A percentile compares a stretch with the other conserved stretches of the same genome.
These are phyloP conservation scores for Cyanoderma ruficeps DNA, from an alignment of 2,113 vertebrate genomes.

Conservation along the genomic window DNA sequence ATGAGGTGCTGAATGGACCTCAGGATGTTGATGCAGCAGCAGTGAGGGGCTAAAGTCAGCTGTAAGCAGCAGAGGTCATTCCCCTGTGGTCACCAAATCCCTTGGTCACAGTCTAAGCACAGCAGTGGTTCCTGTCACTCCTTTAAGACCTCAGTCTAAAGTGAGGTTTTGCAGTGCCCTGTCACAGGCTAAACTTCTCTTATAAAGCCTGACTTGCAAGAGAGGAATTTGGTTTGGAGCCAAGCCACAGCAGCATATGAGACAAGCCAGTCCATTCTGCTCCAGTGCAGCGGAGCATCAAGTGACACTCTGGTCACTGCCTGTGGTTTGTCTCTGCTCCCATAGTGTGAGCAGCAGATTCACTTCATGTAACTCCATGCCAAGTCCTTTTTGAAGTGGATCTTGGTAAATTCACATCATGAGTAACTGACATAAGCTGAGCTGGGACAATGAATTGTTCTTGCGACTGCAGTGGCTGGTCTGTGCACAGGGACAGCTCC, in stretches of 20 bases:
- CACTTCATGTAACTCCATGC: neutral
- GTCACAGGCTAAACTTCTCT: neutral
- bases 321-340: slow-evolving; percentile 7
- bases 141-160: neutral
- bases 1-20: neutral
- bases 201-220: neutral
- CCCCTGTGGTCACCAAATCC: neutral
- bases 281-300: neutral
- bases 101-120: fast-evolving
- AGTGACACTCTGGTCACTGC: neutral
- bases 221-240: neutral
- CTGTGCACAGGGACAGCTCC: neutral
- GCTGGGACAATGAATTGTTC: neutral
- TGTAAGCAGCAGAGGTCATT: neutral
- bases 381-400: neutral
- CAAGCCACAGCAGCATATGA: neutral
- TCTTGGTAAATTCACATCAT: neutral
- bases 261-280: neutral
- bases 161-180: neutral
- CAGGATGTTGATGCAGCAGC: neutral
- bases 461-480: neutral
- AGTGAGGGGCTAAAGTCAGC: neutral
- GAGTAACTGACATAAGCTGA: neutral
- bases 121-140: neutral
- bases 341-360: neutral